Base-by-base conservation (phyloP, 1,140 invertebrate genomes). In the Pseudomyrmex concolor region DNA sequence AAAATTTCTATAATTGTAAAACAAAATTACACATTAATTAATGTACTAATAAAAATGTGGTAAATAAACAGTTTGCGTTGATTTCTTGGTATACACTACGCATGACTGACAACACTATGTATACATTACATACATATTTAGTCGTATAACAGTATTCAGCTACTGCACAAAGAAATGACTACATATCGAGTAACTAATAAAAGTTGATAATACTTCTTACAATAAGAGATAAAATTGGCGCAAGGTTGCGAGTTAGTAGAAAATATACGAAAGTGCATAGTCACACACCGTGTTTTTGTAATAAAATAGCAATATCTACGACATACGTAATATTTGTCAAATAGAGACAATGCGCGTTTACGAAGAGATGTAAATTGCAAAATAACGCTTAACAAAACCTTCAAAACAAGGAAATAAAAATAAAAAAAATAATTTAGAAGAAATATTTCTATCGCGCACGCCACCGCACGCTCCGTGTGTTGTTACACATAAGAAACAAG, bases 401-500 rank as follows among this genome's bases (percentile, higher is more conserved):
- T 34, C 0, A 34, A 34, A 34, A 34, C 5, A 34, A 34, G 0
- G 34, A 34, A 34, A 34, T 34, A 34, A 34, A 34, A 34, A 34
- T 34, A 5, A 34, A 34, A 34, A 34, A 34, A 34, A 34, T 22
- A 34, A 34, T 7, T 34, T 34, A 34, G 5, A 34, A 7, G 34
- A 34, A 34, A 7, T 34, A 34, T 7, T 34, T 7, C 5, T 34
- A 34, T 34, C 34, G 34, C 34, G 5, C 63, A 50, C 59, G 19
- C 17, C 45, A 19, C 60, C 45, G 66, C 25, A 59, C 60, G 85
- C 2, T 25, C 25, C 63, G 25, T 17, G 68, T 87, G 70, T 76
- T 68, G 62, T 34, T 66, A 80, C 55, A 83, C 83, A 84, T 84
- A 87, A 90, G 77, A 89, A 90, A 90, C 89, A 80, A 73, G 89